Percentiles rank a stretch among this genome's conserved stretches.
Conservation (phyloP, 2,113 vertebrate genomes). For the Ictalurus punctatus region DNA sequence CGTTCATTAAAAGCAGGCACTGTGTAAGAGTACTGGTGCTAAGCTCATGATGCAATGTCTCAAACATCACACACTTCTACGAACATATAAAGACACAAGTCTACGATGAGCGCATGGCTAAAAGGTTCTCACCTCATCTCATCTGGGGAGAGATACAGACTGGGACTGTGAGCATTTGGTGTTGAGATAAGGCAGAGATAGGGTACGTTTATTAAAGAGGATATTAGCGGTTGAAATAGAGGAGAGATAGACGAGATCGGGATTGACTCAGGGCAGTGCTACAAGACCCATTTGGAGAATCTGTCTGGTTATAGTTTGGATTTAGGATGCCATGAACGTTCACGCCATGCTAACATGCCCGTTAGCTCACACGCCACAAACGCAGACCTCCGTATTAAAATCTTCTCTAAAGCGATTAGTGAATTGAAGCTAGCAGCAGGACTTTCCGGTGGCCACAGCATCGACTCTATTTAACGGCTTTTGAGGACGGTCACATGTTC, state of each 20-base stretch:
- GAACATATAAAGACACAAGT: neutral
- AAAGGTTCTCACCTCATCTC: neutral
- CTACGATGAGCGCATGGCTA: neutral
- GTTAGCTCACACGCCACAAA: neutral
- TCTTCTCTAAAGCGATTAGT: neutral
- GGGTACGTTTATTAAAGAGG: neutral
- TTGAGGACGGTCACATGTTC: neutral
- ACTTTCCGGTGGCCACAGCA: neutral
- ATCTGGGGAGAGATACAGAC: neutral
- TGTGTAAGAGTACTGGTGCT: neutral
- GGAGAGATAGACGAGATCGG: neutral
- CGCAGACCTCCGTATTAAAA: neutral
- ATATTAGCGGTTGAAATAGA: neutral
- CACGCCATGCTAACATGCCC: neutral
- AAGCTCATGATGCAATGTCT: neutral
- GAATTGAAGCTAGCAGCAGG: neutral
- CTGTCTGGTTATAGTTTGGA: neutral
- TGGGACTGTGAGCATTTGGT: neutral
- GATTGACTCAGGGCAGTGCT: neutral
- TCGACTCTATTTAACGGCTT: neutral
- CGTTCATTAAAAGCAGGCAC: conserved; percentile 4
- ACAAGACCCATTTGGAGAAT: neutral
- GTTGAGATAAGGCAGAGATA: neutral
- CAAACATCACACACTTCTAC: neutral
- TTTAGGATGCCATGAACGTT: neutral